phyloP scores from a whole-genome alignment of 2,113 vertebrate species.

The Calypte anna region DNA sequence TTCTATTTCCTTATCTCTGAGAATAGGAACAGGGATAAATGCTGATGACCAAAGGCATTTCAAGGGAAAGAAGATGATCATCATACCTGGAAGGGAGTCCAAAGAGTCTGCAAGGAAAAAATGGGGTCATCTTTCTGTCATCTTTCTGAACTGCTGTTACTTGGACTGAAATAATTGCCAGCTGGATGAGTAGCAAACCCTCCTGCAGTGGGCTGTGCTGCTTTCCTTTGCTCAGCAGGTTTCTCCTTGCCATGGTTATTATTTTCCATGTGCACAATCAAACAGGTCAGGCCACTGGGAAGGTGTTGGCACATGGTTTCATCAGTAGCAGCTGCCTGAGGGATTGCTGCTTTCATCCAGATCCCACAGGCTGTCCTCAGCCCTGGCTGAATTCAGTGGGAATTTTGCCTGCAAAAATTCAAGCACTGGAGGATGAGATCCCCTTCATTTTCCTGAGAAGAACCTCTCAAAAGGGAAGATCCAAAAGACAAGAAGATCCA shows the following conservation, averaged over 20 bases:
- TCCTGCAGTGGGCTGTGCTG: neutral
- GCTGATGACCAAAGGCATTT: neutral
- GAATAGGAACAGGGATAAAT: neutral
- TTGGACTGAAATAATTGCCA: accelerated
- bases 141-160: neutral
- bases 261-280: neutral
- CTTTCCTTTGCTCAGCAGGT: neutral
- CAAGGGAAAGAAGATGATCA: neutral
- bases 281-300: neutral
- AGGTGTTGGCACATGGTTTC: neutral
- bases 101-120: neutral
- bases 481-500: neutral
- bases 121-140: neutral
- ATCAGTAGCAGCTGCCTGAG: neutral
- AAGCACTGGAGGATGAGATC: neutral
- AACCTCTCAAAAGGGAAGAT: neutral
- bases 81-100: neutral
- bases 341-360: neutral
- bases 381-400: neutral
- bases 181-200: neutral
- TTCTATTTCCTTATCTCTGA: neutral
- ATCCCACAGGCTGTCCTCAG: neutral
- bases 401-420: neutral
- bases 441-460: neutral
- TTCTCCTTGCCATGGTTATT: accelerated